phyloP scores from a whole-genome alignment of 2,797 vertebrate species.

The Hydrolagus colliei region DNA sequence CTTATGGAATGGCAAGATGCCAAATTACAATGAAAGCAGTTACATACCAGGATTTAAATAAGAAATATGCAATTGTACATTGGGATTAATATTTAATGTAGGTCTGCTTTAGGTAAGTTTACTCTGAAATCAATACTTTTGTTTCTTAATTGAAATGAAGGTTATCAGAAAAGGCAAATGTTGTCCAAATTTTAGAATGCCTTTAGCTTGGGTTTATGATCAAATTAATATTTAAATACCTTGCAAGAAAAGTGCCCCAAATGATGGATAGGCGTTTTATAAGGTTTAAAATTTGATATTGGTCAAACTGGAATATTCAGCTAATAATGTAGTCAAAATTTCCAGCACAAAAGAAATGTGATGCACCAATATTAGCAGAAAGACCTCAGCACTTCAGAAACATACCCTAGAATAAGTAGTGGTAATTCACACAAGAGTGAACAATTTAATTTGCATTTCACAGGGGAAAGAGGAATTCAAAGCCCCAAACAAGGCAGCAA shows the following conservation, averaged over 20 bases:
- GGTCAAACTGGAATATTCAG: too few relatives aligned
- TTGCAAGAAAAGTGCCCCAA: not conserved
- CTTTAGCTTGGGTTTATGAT: not conserved
- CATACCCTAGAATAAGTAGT: too few relatives aligned
- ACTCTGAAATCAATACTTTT: not conserved
- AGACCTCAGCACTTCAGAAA: too few relatives aligned
- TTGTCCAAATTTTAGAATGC: not conserved
- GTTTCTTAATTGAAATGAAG: not conserved
- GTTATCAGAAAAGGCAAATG: not conserved
- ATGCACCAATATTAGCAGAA: too few relatives aligned
- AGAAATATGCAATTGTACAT: not conserved
- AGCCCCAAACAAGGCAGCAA: too few relatives aligned
- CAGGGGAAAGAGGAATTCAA: too few relatives aligned
- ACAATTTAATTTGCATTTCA: too few relatives aligned
- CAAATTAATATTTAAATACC: not conserved
- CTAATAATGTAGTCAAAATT: too few relatives aligned
- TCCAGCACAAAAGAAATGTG: too few relatives aligned
- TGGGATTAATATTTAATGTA: slow-evolving; percentile 18
- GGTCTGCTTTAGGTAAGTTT: not conserved
- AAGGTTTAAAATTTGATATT: too few relatives aligned
- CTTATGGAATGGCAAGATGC: not conserved
- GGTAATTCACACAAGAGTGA: too few relatives aligned
- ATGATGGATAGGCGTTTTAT: not conserved
- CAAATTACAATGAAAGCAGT: not conserved
- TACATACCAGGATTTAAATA: slow-evolving; percentile 2